Evolutionary conservation across 2,113 vertebrate species (phyloP), one percentile per base, ranked within the genome.

Genomic region (Sisor rabdophorus): DNA sequence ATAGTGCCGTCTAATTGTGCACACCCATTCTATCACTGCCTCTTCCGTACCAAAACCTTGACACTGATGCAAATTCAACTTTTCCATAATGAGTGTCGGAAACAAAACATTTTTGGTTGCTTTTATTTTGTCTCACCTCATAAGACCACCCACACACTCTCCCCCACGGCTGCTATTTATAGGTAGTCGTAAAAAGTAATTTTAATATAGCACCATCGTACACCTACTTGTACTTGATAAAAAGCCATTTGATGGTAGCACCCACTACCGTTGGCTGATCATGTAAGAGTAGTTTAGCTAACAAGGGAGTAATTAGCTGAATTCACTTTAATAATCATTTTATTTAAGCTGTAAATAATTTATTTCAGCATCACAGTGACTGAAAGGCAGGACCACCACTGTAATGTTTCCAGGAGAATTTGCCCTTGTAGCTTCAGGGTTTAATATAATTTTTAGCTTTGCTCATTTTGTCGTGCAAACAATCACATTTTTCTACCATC

Each of bases 1-100:
- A 44, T 69, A 53, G 32, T 22, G 26, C 30, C 20, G 68, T 60
- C 77, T 50, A 26, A 58, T 58, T 26, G 64, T 52, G 74, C 26
- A 13, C 54, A 40, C 63, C 48, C 67, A 50, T 71, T 30, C 4
- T 36, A 19, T 32, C 15, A 26, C 20, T 50, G n/a, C 63, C 30
- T 28, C 69, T 61, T 61, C 40, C 59, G 26, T 56, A 26, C 79
- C 59, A 77, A 85, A 84, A 86, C 85, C 83, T 85, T 84, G 82
- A 84, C 79, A 83, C 78, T 55, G 28, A 76, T 71, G 71, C 40
- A 60, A 53, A 76, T 81, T 16, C 68, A 75, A 65, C 79, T 24
- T n/a, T 53, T 44, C 60, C 74, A 19, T 75, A 71, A 75, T 63
- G n/a, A 58, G 40, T 32, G 69, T 73, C 52, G 13, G 59, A 78